Evolutionary conservation across 2,888 invertebrate genomes (phyloP), one percentile per base, ranked within the genome.

Genomic region (Lithosia quadra): DNA sequence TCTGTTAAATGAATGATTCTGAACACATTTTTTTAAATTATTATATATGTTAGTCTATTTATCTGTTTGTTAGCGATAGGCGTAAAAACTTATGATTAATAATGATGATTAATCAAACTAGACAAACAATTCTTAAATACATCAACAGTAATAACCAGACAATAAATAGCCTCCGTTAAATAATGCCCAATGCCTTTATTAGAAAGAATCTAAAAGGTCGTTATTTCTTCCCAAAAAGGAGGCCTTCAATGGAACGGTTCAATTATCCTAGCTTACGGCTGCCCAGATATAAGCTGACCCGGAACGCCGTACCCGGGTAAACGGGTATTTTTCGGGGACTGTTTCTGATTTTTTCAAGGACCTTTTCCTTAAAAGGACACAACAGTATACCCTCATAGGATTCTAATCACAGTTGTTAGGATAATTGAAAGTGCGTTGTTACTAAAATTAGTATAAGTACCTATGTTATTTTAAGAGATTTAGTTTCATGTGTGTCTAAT

Each of bases 191-290:
- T 73, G 55, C 69, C 63, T 24, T 64, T 60, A 55, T 55, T 65
- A 43, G 77, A 77, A 73, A 77, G 67, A 75, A 72, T 72, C 65
- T 57, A 77, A 84, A 78, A 73, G 75, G 72, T 74, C 78, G 71
- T 78, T 78, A 75, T 81, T 77, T 75, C 55, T 67, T 55, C 15
- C 72, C 64, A 56, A 59, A 61, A 71, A 79, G 76, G 21, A 76
- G 74, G 67, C 64, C 71, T 74, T 68, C 74, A 77, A 81, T 84
- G 79, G 80, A n/a, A 76, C 78, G 71, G 78, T 75, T 71, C 68
- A 70, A 69, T 72, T 73, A 68, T 67, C 70, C 69, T 73, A 62
- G 71, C 69, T 78, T 57, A 69, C 61, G 60, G 59, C 65, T 72
- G 69, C 69, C 68, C 80, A 69, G 59, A 68, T 67, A 60, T 73